Evolutionary conservation across 1,140 invertebrate species (phyloP), one percentile per base, ranked within the genome.

Genomic region (Neodiprion fabricii): DNA sequence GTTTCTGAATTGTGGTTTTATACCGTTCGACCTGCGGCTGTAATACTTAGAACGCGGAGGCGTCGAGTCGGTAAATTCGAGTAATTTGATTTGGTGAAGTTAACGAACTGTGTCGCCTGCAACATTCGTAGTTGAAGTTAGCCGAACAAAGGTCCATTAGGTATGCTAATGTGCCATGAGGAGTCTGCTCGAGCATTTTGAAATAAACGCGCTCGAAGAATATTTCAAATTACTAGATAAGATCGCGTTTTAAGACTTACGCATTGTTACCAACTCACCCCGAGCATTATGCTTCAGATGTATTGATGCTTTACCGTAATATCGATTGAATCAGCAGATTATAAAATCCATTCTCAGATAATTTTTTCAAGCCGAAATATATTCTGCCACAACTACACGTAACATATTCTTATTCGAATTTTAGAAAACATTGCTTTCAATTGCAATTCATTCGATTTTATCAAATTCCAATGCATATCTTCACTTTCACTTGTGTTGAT

Each of bases 111-210:
- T 85, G 84, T 85, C 84, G 79, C 80, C 79, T 78, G 80, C 79
- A 83, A 84, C 83, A 85, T 85, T 85, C 81, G 84, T 84, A 85
- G 83, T 85, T 85, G 82, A 85, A 84, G 78, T 84, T 85, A 76
- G 79, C 82, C 84, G 85, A 85, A 85, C 84, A 85, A 85, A 85
- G 84, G 84, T 78, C 84, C 84, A 84, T 85, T 85, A 85, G 81
- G 80, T 85, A 85, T 85, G 84, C 83, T 85, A 85, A 85, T 85
- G 80, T 74, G 67, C 75, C 68, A 61, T 14, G 53, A 61, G 53
- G 8, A 61, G 53, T 7, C 53, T 61, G 53, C 28, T 40, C 28
- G 28, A 17, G n/a, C 1, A 12, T 61, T 9, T 61, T 61, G 53
- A 0, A 61, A 61, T 61, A 61, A 61, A 61, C 53, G 53, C 53